Conservation (phyloP, 2,113 vertebrate species). For the Megalops atlanticus region DNA sequence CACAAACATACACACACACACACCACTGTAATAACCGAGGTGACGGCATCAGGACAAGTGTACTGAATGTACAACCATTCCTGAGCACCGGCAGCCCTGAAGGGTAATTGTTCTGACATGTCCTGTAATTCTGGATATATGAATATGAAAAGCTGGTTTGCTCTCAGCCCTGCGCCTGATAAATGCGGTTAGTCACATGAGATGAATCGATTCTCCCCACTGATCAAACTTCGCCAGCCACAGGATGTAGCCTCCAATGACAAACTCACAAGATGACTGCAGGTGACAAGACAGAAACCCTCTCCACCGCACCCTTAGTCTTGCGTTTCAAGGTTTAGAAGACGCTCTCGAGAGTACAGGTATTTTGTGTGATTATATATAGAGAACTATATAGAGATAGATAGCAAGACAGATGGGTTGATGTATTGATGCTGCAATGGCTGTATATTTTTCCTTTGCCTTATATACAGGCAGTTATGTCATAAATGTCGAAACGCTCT, state of each 20-base stretch:
- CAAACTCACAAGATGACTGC: background rate
- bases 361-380: too few relatives aligned
- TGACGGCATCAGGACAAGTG: background rate
- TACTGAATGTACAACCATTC: background rate
- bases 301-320: background rate
- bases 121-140: background rate
- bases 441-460: too few relatives aligned
- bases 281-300: background rate
- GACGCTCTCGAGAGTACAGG: too few relatives aligned
- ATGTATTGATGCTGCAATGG: too few relatives aligned
- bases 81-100: background rate
- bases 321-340: background rate
- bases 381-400: too few relatives aligned
- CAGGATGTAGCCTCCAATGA: background rate
- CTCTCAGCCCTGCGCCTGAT: background rate
- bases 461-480: too few relatives aligned
- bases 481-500: too few relatives aligned
- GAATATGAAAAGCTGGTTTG: background rate
- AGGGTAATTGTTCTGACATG: background rate
- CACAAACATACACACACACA: too few relatives aligned
- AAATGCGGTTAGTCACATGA: background rate
- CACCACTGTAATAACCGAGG: background rate
- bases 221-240: background rate
- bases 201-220: background rate
- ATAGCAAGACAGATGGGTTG: too few relatives aligned